Evolutionary conservation across 2,888 invertebrate species (phyloP), one percentile per base, ranked within the genome.

Genomic region (Carabus problematicus): DNA sequence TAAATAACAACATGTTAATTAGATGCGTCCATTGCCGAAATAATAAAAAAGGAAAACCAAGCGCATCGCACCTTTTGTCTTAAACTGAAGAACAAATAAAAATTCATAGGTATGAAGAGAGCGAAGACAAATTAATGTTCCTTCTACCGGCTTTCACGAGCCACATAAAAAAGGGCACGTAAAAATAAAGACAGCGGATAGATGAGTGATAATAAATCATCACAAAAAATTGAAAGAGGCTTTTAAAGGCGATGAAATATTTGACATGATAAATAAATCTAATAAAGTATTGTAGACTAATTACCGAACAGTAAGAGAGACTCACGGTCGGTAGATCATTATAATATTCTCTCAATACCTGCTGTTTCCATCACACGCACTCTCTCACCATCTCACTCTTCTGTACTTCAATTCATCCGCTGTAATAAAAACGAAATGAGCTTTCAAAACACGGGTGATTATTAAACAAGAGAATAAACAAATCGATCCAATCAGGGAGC

Each of bases 211-310:
- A 58, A 66, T 66, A 66, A 66, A 66, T 66, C 66, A 66, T 66
- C n/a, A 58, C 39, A 59, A 58, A 58, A 56, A 58, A 66, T 41
- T 56, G 47, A 66, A 55, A 47, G 64, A 39, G 39, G 56, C 19
- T 63, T 52, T 67, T 52, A 60, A 52, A 67, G 67, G 67, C 54
- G 67, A 52, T 67, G 67, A 67, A 67, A 67, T 43, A 67, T 52
- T 60, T 67, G 67, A 67, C 67, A 60, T 52, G 60, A 67, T 67
- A 67, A 67, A 67, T 67, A 67, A 67, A 67, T 67, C 67, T 60
- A 60, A 67, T 67, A 67, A 60, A 59, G 60, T 43, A 60, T 67
- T 67, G 52, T 60, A 60, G 60, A 60, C 54, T 60, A 67, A 67
- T 67, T 60, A 67, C 60, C 18, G 45, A 49, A 39, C 54, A 19